A percentile compares a stretch with the other conserved stretches of the same genome.
These are phyloP conservation scores for Sarcophaga subvicina DNA, from an alignment of 2,888 invertebrate genomes.

Conservation along the genomic window DNA sequence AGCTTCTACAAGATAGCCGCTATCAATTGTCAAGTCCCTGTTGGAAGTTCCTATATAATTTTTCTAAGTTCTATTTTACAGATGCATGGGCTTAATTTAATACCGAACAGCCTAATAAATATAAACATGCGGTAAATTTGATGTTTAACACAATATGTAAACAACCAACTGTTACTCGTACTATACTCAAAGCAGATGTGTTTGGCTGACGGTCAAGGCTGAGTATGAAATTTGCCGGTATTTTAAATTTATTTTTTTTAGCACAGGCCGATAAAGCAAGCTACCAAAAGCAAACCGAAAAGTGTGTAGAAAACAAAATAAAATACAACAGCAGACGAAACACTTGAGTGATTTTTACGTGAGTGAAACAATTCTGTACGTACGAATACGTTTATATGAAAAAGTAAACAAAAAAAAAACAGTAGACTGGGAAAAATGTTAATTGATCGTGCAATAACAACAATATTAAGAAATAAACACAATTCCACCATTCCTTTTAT, in stretches of 20 bases:
- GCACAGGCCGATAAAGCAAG: background rate
- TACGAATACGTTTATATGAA: background rate
- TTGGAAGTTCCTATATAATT: too few species aligned
- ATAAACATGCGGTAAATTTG: too few species aligned
- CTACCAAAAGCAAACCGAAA: background rate
- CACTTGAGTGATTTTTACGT: slow-evolving; percentile 14
- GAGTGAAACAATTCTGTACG: background rate
- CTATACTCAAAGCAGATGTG: background rate
- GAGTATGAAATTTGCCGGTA: slow-evolving; percentile 20
- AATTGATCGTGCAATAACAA: slow-evolving; percentile 37
- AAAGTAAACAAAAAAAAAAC: background rate
- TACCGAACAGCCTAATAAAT: too few species aligned
- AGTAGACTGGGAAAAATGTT: background rate
- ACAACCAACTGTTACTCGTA: background rate
- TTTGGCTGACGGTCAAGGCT: slow-evolving; percentile 56
- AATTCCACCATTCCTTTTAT: background rate
- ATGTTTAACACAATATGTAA: too few species aligned
- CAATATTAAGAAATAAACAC: background rate
- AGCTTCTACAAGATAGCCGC: too few species aligned
- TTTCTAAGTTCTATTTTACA: too few species aligned
- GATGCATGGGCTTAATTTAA: too few species aligned
- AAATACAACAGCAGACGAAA: background rate
- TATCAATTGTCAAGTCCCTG: too few species aligned
- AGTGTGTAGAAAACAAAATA: background rate
- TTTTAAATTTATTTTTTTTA: slow-evolving; percentile 38